These are phyloP conservation scores for Strongylocentrotus purpuratus DNA, from an alignment of 35 echinoderm and acorn worm species.

Conservation along the genomic window DNA sequence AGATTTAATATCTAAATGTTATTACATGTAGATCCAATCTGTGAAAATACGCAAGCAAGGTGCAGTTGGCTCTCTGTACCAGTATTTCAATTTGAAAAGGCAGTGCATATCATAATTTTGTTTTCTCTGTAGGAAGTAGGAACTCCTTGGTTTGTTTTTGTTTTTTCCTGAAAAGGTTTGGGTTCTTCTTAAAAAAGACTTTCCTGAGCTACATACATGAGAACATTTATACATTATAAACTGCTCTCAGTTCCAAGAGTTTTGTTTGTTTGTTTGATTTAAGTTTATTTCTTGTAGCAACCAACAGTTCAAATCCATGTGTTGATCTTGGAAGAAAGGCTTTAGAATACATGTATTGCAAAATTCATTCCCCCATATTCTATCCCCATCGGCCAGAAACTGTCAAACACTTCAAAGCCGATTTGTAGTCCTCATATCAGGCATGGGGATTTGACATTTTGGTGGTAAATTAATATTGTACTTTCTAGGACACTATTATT, in stretches of 20 bases:
- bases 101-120: too few relatives aligned
- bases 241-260: not conserved
- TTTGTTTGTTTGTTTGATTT: not conserved
- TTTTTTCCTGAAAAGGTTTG: too few relatives aligned
- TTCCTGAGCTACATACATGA: too few relatives aligned
- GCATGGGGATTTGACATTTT: conserved; percentile 17
- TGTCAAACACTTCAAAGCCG: conserved; percentile 1
- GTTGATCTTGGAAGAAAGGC: not conserved
- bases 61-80: too few relatives aligned
- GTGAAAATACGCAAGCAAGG: too few relatives aligned
- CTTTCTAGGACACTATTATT: conserved; percentile 18
- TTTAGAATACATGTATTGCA: not conserved
- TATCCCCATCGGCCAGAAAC: not conserved
- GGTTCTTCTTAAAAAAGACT: too few relatives aligned
- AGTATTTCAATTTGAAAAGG: too few relatives aligned
- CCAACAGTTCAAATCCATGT: not conserved
- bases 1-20: too few relatives aligned
- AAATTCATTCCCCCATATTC: not conserved
- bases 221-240: not conserved
- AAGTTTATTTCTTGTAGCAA: not conserved
- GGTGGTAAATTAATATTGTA: conserved; percentile 19
- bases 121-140: too few relatives aligned
- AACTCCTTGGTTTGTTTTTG: too few relatives aligned
- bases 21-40: too few relatives aligned
- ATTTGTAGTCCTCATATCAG: not conserved